Conservation (phyloP, 1,140 invertebrate genomes). For the Melanaphis sacchari region DNA sequence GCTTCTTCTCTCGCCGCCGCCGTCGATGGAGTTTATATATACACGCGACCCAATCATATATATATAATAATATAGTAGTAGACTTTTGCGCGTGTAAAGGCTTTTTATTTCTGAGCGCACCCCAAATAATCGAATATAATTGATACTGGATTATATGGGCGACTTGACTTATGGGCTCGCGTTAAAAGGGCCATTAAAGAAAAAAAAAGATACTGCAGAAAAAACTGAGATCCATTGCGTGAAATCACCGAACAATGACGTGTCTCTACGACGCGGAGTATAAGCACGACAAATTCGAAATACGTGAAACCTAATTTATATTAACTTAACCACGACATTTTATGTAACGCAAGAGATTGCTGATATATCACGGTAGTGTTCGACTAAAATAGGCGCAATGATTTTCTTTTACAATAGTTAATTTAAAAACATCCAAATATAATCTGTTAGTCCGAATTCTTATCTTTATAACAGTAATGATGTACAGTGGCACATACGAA, state of each 20-base stretch:
- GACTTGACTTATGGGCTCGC: slow-evolving; percentile 54
- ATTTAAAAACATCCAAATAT: no score
- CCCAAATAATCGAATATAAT: slow-evolving; percentile 57
- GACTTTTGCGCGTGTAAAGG: slow-evolving; percentile 10
- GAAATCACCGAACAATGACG: neutral
- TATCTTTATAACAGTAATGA: neutral
- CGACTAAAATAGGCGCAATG: neutral
- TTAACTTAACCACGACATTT: neutral
- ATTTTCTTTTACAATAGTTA: neutral
- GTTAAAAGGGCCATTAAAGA: slow-evolving; percentile 57
- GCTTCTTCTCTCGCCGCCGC: slow-evolving; percentile 45
- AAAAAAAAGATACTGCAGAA: slow-evolving; percentile 2
- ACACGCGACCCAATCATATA: slow-evolving; percentile 30
- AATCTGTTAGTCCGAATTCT: neutral
- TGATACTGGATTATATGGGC: slow-evolving; percentile 56
- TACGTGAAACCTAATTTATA: neutral
- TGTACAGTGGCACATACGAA: neutral
- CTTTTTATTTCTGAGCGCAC: slow-evolving; percentile 17
- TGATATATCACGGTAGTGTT: neutral
- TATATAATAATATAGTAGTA: slow-evolving; percentile 18
- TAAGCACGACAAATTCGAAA: slow-evolving; percentile 8
- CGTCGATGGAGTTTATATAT: neutral
- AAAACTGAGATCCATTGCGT: neutral
- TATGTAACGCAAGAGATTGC: neutral
- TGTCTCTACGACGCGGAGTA: neutral